These are phyloP conservation scores for Lumbricus terrestris DNA, from an alignment of 2,888 invertebrate species.

Conservation along the genomic window DNA sequence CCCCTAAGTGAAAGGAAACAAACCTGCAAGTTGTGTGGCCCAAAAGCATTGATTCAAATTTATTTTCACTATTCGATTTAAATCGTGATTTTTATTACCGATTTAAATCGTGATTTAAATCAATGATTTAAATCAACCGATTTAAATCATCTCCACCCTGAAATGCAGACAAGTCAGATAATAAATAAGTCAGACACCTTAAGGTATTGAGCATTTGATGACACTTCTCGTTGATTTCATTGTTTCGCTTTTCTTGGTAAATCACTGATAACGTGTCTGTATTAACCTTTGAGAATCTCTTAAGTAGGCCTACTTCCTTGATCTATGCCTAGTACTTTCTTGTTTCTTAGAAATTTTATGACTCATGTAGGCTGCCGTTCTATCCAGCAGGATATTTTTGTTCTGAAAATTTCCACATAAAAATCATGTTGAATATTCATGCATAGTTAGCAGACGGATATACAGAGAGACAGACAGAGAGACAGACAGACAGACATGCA, in stretches of 20 bases:
- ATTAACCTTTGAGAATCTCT: background rate
- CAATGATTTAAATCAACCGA: too few species aligned
- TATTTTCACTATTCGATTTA: too few species aligned
- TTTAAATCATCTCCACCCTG: too few species aligned
- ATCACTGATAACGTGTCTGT: background rate
- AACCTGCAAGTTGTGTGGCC: too few species aligned
- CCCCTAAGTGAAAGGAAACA: too few species aligned
- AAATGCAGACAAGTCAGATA: background rate
- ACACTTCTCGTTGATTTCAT: background rate
- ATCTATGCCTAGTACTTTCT: too few species aligned
- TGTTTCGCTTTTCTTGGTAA: background rate
- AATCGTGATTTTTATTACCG: too few species aligned
- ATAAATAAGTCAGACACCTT: background rate
- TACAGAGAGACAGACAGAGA: too few species aligned
- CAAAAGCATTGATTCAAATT: too few species aligned
- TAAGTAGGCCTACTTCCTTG: too few species aligned
- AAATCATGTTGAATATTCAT: background rate
- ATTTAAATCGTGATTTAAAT: too few species aligned
- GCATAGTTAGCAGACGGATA: background rate
- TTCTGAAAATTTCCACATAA: background rate
- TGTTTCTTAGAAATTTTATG: background rate
- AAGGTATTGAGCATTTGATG: background rate
- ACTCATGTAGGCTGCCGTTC: background rate
- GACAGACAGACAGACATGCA: background rate
- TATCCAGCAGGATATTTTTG: background rate